A percentile compares a stretch with the other conserved stretches of the same genome.
Conservation (phyloP, 2,113 vertebrate genomes). For the Cottus gobio region DNA sequence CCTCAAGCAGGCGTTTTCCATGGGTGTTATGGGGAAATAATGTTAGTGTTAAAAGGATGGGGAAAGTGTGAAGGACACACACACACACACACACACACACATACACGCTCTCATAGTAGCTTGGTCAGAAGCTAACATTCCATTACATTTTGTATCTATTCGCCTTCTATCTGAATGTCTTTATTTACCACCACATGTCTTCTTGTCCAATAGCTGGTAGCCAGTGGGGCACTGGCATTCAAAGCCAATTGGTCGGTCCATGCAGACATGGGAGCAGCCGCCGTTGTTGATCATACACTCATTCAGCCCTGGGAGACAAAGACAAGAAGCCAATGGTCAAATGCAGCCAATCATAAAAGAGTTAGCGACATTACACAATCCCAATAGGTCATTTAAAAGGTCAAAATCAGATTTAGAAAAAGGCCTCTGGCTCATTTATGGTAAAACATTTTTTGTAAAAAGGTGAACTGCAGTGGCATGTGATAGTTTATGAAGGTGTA, state of each 20-base stretch:
- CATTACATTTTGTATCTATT: not conserved
- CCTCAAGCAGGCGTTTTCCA: slow-evolving; percentile 19
- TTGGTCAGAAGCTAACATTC: slow-evolving; percentile 15
- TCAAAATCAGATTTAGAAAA: slow-evolving; percentile 13
- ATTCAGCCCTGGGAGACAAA: slow-evolving; percentile 78
- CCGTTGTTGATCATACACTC: slow-evolving; percentile 94
- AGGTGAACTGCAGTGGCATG: not conserved
- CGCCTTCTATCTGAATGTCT: slow-evolving; percentile 6
- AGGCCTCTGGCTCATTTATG: not conserved
- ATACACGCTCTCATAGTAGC: not conserved
- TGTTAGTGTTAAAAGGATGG: slow-evolving; percentile 48
- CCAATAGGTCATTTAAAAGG: not conserved
- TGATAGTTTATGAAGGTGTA: slow-evolving; percentile 15
- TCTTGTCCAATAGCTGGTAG: slow-evolving; percentile 95
- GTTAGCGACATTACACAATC: not conserved
- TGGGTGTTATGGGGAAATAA: slow-evolving; percentile 33
- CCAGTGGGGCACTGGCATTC: slow-evolving; percentile 94
- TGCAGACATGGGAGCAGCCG: slow-evolving; percentile 96
- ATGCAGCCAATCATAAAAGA: not conserved
- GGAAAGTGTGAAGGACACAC: slow-evolving; percentile 59
- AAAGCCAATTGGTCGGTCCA: slow-evolving; percentile 92
- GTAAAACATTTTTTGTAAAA: not conserved
- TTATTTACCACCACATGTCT: slow-evolving; percentile 95
- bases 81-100: not conserved
- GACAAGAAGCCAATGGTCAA: slow-evolving; percentile 35